A percentile compares a stretch with the other conserved stretches of the same genome.
Evolutionary conservation across 2,113 vertebrate genomes (phyloP).

Genomic region (Leptosomus discolor): DNA sequence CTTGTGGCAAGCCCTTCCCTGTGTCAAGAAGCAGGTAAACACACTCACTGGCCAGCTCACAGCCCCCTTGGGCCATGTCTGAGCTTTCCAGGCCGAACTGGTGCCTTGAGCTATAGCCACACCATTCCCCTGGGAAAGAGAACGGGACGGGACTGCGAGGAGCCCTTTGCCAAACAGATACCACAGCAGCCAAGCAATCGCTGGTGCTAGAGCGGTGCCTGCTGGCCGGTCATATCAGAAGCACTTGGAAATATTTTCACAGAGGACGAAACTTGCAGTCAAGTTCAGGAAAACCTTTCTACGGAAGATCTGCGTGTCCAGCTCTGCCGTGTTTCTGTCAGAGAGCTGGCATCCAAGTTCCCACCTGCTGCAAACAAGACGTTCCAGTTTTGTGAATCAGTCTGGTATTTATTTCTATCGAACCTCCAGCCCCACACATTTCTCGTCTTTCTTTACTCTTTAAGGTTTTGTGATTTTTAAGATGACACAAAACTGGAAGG

Average conservation of each 20-base stretch:
- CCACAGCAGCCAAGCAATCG: not conserved
- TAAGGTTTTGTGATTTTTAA: not conserved
- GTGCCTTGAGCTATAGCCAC: not conserved
- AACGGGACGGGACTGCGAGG: not conserved
- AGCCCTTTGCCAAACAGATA: not conserved
- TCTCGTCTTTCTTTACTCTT: not conserved
- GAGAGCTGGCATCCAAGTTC: not conserved
- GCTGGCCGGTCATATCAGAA: not conserved
- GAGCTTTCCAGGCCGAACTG: not conserved
- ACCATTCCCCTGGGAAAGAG: not conserved
- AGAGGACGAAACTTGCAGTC: not conserved
- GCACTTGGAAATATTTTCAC: not conserved
- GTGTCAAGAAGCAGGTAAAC: not conserved
- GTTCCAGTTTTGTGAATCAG: not conserved
- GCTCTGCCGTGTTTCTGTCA: not conserved
- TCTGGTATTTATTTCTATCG: not conserved
- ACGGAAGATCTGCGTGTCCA: not conserved
- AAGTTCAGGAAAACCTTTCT: not conserved
- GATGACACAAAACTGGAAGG: too few relatives aligned
- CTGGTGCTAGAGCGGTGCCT: slow-evolving; percentile 40
- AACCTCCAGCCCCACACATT: not conserved
- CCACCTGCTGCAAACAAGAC: not conserved
- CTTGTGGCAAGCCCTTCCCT: not conserved
- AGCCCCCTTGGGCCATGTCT: not conserved
- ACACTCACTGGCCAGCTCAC: not conserved